Conservation (phyloP, 35 echinoderm and acorn worm genomes). For the Anneissia japonica region DNA sequence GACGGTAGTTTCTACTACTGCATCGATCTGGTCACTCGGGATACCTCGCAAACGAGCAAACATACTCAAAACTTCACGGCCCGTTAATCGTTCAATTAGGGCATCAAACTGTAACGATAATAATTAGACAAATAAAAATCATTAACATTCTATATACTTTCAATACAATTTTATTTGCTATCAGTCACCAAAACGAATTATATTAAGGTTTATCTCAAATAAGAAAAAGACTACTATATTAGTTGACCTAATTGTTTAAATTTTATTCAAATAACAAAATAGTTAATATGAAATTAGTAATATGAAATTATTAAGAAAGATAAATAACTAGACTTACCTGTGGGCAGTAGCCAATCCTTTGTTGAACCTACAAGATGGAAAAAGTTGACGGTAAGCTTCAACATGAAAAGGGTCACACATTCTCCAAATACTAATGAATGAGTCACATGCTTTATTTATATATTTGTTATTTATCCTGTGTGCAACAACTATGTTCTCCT, state of each 20-base stretch:
- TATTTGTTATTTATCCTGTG: no score
- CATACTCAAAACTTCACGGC: slow-evolving; percentile 72
- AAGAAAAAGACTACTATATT: no score
- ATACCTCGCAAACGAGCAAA: slow-evolving; percentile 93
- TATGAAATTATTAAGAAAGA: neutral
- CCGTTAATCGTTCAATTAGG: slow-evolving; percentile 75
- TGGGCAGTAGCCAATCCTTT: slow-evolving; percentile 86
- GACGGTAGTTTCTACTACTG: slow-evolving; percentile 66
- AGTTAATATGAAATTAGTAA: neutral
- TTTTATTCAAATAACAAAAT: neutral
- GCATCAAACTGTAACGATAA: slow-evolving; percentile 79
- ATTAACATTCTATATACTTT: neutral
- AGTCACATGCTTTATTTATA: no score
- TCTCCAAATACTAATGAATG: no score
- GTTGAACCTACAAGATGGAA: slow-evolving; percentile 61
- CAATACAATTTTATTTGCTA: no score
- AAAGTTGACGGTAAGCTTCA: no score
- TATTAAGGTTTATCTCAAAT: no score
- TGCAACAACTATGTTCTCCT: no score
- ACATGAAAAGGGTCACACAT: no score
- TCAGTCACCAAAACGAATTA: neutral
- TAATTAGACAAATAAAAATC: neutral
- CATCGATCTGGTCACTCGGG: slow-evolving; percentile 40
- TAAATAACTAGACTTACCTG: slow-evolving; percentile 55
- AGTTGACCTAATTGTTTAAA: no score